Evolutionary conservation across 2,888 invertebrate species (phyloP).

Genomic region (Microplitis deprimator): DNA sequence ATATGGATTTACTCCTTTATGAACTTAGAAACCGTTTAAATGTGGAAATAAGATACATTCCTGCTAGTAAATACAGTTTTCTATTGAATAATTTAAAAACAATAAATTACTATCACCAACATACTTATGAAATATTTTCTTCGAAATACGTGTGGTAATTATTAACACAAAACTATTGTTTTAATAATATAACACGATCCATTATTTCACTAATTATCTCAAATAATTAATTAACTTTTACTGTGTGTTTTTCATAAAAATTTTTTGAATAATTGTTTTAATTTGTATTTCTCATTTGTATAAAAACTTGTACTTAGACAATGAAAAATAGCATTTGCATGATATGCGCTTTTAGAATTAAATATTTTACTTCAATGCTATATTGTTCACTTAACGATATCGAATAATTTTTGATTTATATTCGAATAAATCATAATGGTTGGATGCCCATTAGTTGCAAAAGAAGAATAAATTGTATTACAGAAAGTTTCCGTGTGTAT

Average conservation of each 20-base stretch:
- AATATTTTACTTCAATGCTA: no score
- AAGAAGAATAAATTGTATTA: not conserved
- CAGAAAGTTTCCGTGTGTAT: not conserved
- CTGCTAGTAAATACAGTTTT: no score
- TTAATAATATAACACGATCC: not conserved
- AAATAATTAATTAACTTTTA: slow-evolving; percentile 3
- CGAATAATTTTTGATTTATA: no score
- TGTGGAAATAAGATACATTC: no score
- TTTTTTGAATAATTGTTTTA: not conserved
- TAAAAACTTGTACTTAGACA: not conserved
- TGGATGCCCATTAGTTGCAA: not conserved
- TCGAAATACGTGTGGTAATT: no score
- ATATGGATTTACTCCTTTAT: no score
- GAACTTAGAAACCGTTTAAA: no score
- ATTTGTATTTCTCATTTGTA: not conserved
- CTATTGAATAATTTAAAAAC: no score
- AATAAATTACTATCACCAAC: no score
- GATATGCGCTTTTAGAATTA: no score
- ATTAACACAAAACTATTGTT: not conserved
- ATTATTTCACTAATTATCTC: slow-evolving; percentile 10
- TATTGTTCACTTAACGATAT: no score
- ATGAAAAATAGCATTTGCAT: not conserved
- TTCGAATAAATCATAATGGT: not conserved
- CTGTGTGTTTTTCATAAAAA: not conserved
- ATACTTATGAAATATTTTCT: no score